phyloP scores from a whole-genome alignment of 2,888 invertebrate species.

The Antheraea assamensis region DNA sequence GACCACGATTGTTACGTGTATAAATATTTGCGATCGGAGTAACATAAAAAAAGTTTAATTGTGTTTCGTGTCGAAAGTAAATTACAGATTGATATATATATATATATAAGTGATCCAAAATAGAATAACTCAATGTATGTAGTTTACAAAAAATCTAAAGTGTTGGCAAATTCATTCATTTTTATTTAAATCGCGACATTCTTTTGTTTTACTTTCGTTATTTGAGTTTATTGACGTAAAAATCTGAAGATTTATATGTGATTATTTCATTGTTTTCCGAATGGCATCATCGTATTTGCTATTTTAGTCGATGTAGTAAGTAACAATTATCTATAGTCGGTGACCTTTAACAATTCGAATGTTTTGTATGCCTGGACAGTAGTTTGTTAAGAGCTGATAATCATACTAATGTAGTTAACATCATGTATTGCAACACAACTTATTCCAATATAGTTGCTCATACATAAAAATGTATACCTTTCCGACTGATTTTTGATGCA shows the following conservation, averaged over 20 bases:
- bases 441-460: neutral
- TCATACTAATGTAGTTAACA: constrained; percentile 11
- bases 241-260: neutral
- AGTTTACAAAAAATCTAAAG: neutral
- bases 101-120: neutral
- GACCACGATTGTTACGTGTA: neutral
- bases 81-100: neutral
- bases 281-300: constrained; percentile 47
- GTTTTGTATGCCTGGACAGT: constrained; percentile 21
- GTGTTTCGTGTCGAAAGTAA: neutral
- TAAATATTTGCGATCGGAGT: neutral
- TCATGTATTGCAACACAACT: neutral
- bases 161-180: neutral
- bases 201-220: neutral
- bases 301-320: constrained; percentile 49
- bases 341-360: constrained; percentile 30
- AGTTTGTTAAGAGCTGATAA: constrained; percentile 9
- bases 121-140: neutral
- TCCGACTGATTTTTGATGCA: neutral
- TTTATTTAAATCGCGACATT: neutral
- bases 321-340: constrained; percentile 27
- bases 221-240: neutral
- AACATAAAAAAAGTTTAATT: neutral
- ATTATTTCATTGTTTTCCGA: constrained; percentile 39
- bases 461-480: neutral